Percentiles rank a stretch among this genome's conserved stretches.
phyloP scores from a whole-genome alignment of 2,113 vertebrate species.

The Callopanchax toddi region DNA sequence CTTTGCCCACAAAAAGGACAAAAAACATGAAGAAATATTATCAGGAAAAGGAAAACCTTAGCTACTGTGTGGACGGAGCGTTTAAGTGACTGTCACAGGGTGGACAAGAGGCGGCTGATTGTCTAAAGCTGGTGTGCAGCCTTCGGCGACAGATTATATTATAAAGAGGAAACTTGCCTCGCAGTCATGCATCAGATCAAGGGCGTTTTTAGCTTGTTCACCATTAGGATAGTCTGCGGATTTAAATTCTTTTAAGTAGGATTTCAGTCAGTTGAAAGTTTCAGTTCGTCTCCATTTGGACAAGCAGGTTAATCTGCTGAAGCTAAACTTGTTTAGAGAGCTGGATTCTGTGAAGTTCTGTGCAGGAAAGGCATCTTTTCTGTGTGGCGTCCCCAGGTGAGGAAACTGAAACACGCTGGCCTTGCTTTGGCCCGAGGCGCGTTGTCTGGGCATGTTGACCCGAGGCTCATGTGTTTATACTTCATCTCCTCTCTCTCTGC shows the following conservation, averaged over 20 bases:
- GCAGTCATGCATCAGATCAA: constrained; percentile 62
- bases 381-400: constrained; percentile 8
- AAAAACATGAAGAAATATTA: constrained; percentile 9
- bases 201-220: constrained; percentile 39
- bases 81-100: constrained; percentile 37
- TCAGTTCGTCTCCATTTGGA: constrained; percentile 28
- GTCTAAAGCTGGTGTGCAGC: constrained; percentile 55
- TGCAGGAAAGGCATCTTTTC: background rate
- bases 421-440: constrained; percentile 42
- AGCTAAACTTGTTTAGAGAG: background rate
- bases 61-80: constrained; percentile 1
- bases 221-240: constrained; percentile 50
- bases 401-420: constrained; percentile 16
- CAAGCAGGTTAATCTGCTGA: constrained; percentile 32
- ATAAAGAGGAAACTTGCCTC: constrained; percentile 50
- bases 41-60: background rate
- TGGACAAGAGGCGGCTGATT: constrained; percentile 55
- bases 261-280: constrained; percentile 39
- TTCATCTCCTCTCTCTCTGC: constrained; percentile 24
- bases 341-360: constrained; percentile 1
- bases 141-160: constrained; percentile 55
- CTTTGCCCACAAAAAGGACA: constrained; percentile 3
- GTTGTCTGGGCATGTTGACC: constrained; percentile 37
- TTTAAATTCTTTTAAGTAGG: constrained; percentile 49
- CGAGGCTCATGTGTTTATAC: constrained; percentile 38